These are phyloP conservation scores for Agrochola lychnidis DNA, from an alignment of 2,888 invertebrate genomes.

Conservation along the genomic window DNA sequence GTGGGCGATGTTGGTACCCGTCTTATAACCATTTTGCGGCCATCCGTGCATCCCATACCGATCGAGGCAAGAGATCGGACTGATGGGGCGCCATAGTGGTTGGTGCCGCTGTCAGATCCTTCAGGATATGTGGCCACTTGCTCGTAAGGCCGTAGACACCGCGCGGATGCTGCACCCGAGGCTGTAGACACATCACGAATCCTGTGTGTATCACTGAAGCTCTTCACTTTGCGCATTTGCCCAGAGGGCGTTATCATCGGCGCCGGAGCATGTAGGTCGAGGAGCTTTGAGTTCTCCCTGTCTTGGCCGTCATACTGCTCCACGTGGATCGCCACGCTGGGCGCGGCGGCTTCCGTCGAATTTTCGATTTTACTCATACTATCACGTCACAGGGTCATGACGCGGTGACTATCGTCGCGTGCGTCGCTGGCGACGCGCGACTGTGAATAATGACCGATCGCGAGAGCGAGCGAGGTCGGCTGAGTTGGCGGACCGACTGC, in stretches of 20 bases:
- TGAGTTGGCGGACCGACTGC: conserved; percentile 87
- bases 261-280: conserved; percentile 79
- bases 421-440: conserved; percentile 87
- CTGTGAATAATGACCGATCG: conserved; percentile 80
- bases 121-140: conserved; percentile 88
- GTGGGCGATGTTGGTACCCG: conserved; percentile 96
- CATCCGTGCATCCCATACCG: conserved; percentile 97
- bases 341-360: conserved; percentile 85
- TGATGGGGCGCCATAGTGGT: conserved; percentile 93
- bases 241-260: conserved; percentile 86
- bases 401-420: conserved; percentile 85
- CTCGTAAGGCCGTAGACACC: conserved; percentile 87
- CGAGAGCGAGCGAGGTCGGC: conserved; percentile 96
- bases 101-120: conserved; percentile 91
- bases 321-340: conserved; percentile 87
- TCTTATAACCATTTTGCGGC: conserved; percentile 95
- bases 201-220: conserved; percentile 88
- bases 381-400: conserved; percentile 89
- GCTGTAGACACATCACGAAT: conserved; percentile 86
- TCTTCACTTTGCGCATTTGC: conserved; percentile 89
- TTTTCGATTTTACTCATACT: conserved; percentile 87
- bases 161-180: conserved; percentile 87
- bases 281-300: conserved; percentile 85
- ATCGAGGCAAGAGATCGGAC: conserved; percentile 95
- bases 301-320: conserved; percentile 82